Percentiles rank a stretch among this genome's conserved stretches.
Evolutionary conservation across 2,797 vertebrate genomes (phyloP).

Genomic region (Cottoperca gobio): DNA sequence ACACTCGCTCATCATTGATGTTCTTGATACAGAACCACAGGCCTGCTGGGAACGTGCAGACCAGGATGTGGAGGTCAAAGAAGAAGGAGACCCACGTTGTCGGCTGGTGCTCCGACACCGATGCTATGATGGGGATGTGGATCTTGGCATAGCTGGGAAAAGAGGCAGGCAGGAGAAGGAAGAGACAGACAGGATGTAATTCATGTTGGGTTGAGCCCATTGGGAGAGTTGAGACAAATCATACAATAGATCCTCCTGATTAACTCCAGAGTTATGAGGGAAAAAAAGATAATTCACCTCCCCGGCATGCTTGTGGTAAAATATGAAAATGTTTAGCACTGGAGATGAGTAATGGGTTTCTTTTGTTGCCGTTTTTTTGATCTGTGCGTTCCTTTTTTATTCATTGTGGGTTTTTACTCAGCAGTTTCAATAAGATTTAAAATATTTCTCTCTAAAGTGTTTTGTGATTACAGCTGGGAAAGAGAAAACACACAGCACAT

Average conservation of each 20-base stretch:
- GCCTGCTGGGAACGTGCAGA: conserved; percentile 98
- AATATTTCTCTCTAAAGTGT: conserved; percentile 48
- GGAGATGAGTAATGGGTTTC: conserved; percentile 21
- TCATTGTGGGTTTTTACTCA: conserved; percentile 38
- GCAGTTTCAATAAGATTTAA: conserved; percentile 28
- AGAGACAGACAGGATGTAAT: conserved; percentile 38
- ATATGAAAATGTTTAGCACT: conserved; percentile 42
- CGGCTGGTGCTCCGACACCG: conserved; percentile 98
- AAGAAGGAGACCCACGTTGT: conserved; percentile 99
- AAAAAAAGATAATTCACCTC: conserved; percentile 37
- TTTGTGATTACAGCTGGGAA: conserved; percentile 60
- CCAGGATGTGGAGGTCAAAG: conserved; percentile 99
- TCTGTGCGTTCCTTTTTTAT: conserved; percentile 30
- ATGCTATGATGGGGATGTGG: conserved; percentile 99
- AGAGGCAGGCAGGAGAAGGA: not conserved
- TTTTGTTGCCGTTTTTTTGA: conserved; percentile 28
- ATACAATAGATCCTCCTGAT: conserved; percentile 66
- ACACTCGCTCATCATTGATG: conserved; percentile 96
- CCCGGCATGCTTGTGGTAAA: conserved; percentile 36
- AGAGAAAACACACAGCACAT: conserved; percentile 60
- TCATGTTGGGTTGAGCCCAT: conserved; percentile 38
- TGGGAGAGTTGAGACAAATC: conserved; percentile 65
- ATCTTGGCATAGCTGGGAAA: conserved; percentile 96
- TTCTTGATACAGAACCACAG: conserved; percentile 99
- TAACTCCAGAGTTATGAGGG: conserved; percentile 55